Percentiles rank a stretch among this genome's conserved stretches.
These are phyloP conservation scores for Hirtodrosophila confusa DNA, from an alignment of 2,888 invertebrate species.

Conservation along the genomic window DNA sequence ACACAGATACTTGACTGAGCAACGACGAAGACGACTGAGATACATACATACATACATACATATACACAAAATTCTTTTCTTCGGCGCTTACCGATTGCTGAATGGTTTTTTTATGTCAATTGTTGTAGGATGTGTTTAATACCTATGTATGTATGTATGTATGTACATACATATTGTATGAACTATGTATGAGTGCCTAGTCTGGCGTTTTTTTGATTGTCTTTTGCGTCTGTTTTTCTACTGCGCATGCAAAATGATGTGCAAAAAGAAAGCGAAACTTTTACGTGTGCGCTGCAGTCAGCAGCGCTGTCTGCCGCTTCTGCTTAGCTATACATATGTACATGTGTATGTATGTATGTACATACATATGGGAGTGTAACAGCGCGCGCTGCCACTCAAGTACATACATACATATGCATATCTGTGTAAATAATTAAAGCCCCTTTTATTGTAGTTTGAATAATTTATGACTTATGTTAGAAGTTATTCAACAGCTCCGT, in stretches of 20 bases:
- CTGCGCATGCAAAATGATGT: conserved; percentile 79
- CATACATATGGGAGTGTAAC: conserved; percentile 1
- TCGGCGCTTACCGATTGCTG: conserved; percentile 37
- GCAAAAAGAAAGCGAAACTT: conserved; percentile 80
- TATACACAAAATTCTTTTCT: conserved; percentile 47
- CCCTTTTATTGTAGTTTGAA: conserved; percentile 48
- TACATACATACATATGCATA: conserved; percentile 1
- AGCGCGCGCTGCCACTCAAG: conserved; percentile 14
- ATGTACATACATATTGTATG: conserved; percentile 1
- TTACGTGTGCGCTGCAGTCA: conserved; percentile 47
- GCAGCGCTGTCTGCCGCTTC: conserved; percentile 24
- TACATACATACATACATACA: conserved; percentile 19
- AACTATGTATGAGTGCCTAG: conserved; percentile 21
- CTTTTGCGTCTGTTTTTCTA: conserved; percentile 55
- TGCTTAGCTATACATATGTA: conserved; percentile 3
- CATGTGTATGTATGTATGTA: neutral
- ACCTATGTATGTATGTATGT: neutral
- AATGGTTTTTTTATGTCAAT: conserved; percentile 53
- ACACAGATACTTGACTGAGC: conserved; percentile 8
- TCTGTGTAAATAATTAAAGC: conserved; percentile 49
- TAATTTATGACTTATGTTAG: conserved; percentile 50
- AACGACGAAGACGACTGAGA: conserved; percentile 7
- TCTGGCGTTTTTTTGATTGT: conserved; percentile 25
- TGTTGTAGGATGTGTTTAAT: conserved; percentile 45
- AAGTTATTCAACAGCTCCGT: conserved; percentile 49